A percentile compares a stretch with the other conserved stretches of the same genome.
Evolutionary conservation across 2,113 vertebrate genomes (phyloP).

Genomic region (Haemorhous mexicanus): DNA sequence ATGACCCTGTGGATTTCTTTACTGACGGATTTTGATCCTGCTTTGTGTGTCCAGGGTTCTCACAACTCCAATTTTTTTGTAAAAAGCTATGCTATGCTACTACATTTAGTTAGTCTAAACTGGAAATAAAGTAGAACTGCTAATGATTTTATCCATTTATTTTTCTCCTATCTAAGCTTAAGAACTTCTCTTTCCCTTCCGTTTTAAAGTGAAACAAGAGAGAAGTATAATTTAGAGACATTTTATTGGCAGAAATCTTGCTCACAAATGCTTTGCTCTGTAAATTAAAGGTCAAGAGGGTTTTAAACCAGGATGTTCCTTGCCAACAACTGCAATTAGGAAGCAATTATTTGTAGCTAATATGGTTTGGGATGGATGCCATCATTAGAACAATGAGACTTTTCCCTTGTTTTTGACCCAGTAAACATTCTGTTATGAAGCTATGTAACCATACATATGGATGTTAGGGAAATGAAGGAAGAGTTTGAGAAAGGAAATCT

Average conservation of each 20-base stretch:
- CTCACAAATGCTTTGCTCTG: background rate
- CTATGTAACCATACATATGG: background rate
- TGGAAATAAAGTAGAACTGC: background rate
- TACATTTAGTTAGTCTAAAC: background rate
- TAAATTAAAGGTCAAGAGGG: background rate
- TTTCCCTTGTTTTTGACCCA: background rate
- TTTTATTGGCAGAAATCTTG: background rate
- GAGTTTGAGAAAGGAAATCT: background rate
- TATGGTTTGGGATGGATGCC: background rate
- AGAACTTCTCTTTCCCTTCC: background rate
- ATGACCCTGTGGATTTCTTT: background rate
- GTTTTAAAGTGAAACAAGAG: background rate
- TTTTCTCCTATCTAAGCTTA: background rate
- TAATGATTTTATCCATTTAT: background rate
- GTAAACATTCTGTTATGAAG: background rate
- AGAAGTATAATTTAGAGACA: background rate
- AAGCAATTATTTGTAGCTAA: conserved; percentile 9
- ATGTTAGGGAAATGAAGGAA: background rate
- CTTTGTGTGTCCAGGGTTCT: background rate
- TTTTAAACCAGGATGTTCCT: conserved; percentile 17
- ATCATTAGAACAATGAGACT: background rate
- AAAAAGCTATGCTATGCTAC: background rate
- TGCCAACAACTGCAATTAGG: background rate
- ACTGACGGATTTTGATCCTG: background rate
- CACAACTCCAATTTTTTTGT: background rate